These are phyloP conservation scores for Drosophila kikkawai DNA, from an alignment of 1,140 invertebrate species.

Conservation along the genomic window DNA sequence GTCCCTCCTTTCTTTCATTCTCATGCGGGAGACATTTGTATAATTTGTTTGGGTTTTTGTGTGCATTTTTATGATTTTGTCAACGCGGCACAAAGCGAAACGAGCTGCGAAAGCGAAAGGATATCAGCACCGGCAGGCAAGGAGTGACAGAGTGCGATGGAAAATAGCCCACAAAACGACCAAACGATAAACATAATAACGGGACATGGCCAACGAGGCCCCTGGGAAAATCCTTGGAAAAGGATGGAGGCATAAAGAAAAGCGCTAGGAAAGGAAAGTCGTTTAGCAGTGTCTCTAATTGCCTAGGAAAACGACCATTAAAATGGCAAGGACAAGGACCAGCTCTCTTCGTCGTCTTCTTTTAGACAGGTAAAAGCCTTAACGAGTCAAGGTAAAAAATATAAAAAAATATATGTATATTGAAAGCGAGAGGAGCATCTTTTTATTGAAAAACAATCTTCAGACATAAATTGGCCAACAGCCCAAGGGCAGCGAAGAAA, in stretches of 20 bases:
- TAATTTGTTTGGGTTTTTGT: constrained; percentile 81
- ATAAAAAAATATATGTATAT: neutral
- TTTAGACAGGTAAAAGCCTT: constrained; percentile 41
- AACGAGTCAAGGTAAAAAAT: constrained; percentile 11
- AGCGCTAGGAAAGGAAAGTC: constrained; percentile 20
- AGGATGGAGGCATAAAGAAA: constrained; percentile 19
- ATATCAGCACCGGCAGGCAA: constrained; percentile 24
- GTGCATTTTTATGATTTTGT: constrained; percentile 80
- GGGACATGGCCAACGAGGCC: constrained; percentile 71
- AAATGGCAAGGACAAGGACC: constrained; percentile 22
- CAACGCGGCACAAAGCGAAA: constrained; percentile 72
- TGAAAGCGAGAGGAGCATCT: constrained; percentile 33
- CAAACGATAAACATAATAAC: constrained; percentile 79
- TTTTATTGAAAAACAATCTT: constrained; percentile 75
- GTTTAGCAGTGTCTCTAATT: constrained; percentile 66
- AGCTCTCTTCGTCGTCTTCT: neutral
- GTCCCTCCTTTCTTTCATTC: constrained; percentile 45
- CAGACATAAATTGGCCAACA: constrained; percentile 22
- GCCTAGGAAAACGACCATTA: constrained; percentile 52
- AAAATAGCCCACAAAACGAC: constrained; percentile 66
- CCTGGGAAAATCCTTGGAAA: constrained; percentile 49
- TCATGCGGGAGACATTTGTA: constrained; percentile 77
- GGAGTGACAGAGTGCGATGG: constrained; percentile 16
- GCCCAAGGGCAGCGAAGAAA: neutral
- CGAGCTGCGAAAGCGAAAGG: constrained; percentile 75